Base-by-base conservation (phyloP, 1,140 invertebrate species). In the Myzus persicae region DNA sequence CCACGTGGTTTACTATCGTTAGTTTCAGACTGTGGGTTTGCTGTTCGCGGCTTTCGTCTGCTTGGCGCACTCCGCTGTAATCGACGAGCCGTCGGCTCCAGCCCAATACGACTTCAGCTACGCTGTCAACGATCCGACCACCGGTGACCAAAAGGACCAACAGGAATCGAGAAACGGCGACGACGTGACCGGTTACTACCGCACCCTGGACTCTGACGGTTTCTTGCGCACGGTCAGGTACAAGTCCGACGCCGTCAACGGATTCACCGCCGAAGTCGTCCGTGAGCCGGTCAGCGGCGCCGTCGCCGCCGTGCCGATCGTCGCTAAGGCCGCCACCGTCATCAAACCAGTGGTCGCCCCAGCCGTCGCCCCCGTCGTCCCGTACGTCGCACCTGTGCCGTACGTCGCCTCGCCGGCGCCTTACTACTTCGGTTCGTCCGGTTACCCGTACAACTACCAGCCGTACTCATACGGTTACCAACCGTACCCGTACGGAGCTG, bases 201-300 rank as follows among this genome's bases (percentile, higher is more conserved):
- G 95, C 11, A 94, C 96, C 14, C 93, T 96, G 59, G 95, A 96
- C 87, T 94, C 95, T 14, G 96, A 96, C 85, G 96, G 96, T 36
- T 96, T 96, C 40, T 95, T 96, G 90, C 94, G 96, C 42, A 95
- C 95, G 46, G 96, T 97, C 46, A 96, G 96, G 67, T 97, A 97
- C 94, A 96, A 96, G 9, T 96, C 96, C 18, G 96, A 97, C 94
- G 94, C 95, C 24, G 96, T 96, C 92, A 96, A 96, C 94, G 96
- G 96, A 85, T 97, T 97, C 95, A 96, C 97, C 94, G 96, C 96
- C 22, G 96, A 96, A 51, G 96, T 97, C 0, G 95, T 96, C 92
- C 96, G 96, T n/a, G 67, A 85, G 31, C 93, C 93, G n/a, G 81
- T 51, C 42, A 93, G 26, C 44, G 93, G 51, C 18, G 51, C 88